These are phyloP conservation scores for Myrmecobius fasciatus DNA, from an alignment of 2,113 vertebrate species.

Conservation along the genomic window DNA sequence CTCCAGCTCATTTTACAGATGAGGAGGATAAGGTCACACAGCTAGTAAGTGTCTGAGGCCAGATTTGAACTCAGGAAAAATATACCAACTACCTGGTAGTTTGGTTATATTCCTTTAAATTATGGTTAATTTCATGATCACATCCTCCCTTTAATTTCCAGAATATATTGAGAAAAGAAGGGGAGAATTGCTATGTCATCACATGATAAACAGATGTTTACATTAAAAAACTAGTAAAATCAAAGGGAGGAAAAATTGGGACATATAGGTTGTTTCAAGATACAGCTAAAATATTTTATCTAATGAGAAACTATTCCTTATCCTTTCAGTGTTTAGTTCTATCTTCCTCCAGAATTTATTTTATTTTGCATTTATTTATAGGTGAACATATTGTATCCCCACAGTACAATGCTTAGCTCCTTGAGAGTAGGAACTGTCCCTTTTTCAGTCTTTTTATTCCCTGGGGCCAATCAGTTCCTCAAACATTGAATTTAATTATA, in stretches of 20 bases:
- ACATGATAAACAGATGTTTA: background rate
- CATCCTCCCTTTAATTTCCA: conserved; percentile 22
- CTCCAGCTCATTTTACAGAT: background rate
- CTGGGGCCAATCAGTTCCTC: background rate
- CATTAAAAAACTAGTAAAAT: conserved; percentile 9
- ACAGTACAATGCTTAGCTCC: background rate
- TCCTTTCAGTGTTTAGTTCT: background rate
- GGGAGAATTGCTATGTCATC: background rate
- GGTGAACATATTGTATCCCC: background rate
- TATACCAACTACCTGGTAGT: background rate
- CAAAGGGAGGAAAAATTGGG: conserved; percentile 12
- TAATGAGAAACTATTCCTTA: background rate
- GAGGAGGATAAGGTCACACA: background rate
- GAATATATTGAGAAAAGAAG: conserved; percentile 23
- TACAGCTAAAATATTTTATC: background rate
- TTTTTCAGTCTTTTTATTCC: background rate
- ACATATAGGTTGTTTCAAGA: too few relatives aligned
- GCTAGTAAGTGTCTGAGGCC: background rate
- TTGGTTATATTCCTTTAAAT: conserved; percentile 33
- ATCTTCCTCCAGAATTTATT: background rate
- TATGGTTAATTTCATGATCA: conserved; percentile 36
- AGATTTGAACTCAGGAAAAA: background rate
- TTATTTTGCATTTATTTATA: background rate
- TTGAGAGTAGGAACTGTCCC: background rate
- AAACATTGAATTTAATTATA: background rate